phyloP scores from a whole-genome alignment of 2,113 vertebrate species.

The Hippoglossus stenolepis region DNA sequence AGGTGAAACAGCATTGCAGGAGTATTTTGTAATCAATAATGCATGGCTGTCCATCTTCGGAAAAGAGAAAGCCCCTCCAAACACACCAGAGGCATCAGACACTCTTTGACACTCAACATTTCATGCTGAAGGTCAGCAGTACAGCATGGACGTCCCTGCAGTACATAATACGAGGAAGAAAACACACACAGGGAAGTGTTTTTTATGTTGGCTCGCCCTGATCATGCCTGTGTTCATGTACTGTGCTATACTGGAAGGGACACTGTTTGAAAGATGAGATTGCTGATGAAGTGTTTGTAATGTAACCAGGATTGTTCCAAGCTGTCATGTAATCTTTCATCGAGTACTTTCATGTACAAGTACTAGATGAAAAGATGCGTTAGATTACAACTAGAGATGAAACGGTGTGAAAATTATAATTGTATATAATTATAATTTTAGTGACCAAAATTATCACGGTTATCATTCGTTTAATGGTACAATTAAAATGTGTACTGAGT shows the following conservation, averaged over 20 bases:
- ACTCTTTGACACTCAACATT: conserved; percentile 80
- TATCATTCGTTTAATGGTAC: no score
- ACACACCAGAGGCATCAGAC: conserved; percentile 78
- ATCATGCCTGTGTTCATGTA: neutral
- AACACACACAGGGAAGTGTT: neutral
- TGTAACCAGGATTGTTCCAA: neutral
- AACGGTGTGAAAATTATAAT: no score
- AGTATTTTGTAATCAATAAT: conserved; percentile 84
- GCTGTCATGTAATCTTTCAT: conserved; percentile 3
- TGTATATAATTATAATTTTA: no score
- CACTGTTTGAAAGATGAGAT: neutral
- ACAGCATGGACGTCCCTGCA: conserved; percentile 60
- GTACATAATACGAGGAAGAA: conserved; percentile 44
- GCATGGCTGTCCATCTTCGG: conserved; percentile 78
- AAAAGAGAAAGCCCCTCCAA: conserved; percentile 75
- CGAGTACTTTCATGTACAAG: neutral
- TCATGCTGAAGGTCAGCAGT: conserved; percentile 78
- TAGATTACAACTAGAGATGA: neutral
- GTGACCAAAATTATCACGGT: no score
- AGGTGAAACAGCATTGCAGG: conserved; percentile 77
- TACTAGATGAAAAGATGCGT: neutral
- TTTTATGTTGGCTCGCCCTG: neutral
- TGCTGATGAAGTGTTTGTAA: neutral
- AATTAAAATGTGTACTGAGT: no score
- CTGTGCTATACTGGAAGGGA: neutral